Evolutionary conservation across 2,888 invertebrate species (phyloP), one percentile per base, ranked within the genome.

Genomic region (Phaedon cochleariae): DNA sequence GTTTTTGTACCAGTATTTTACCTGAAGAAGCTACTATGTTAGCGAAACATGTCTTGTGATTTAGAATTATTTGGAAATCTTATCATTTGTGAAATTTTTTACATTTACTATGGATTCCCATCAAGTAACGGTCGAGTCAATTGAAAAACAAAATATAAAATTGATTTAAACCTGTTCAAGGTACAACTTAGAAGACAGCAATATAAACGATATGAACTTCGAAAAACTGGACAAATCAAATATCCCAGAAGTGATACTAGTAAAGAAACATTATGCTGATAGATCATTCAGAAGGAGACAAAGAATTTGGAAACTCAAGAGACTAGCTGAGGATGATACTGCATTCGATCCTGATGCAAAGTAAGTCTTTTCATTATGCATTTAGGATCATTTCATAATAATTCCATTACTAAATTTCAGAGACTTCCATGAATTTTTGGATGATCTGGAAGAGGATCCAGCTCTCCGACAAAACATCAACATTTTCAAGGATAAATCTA

Each of bases 381-480:
- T 20, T 1, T 7, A 54, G 55, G 46, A 46, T 52, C 66, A 20
- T 45, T 26, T 62, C 18, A 17, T 49, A 18, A 12, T 63, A 0
- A 17, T 49, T 48, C 31, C 26, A 29, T 37, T 18, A 5, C 3
- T 17, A 21, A 37, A 29, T 82, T 85, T 22, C 83, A 95, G 94
- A 76, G 97, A 98, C 76, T 98, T 95, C 84, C 90, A 92, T 75
- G 97, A 97, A 74, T 99, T 99, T 85, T 86, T 98, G 84, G 96
- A 98, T 76, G 99, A 99, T 80, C 85, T 99, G 70, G 99, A 99
- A 83, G 98, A 99, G 83, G 97, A 99, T 84, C 91, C 91, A 2
- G 89, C 90, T 12, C 88, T 95, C 78, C 88, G 99, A 62, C 93
- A 95, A 80, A 93, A 96, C 80, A 89, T 99, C 55, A 98, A 98